Evolutionary conservation across 2,797 vertebrate genomes (phyloP).

Genomic region (Galaxias olidus): DNA sequence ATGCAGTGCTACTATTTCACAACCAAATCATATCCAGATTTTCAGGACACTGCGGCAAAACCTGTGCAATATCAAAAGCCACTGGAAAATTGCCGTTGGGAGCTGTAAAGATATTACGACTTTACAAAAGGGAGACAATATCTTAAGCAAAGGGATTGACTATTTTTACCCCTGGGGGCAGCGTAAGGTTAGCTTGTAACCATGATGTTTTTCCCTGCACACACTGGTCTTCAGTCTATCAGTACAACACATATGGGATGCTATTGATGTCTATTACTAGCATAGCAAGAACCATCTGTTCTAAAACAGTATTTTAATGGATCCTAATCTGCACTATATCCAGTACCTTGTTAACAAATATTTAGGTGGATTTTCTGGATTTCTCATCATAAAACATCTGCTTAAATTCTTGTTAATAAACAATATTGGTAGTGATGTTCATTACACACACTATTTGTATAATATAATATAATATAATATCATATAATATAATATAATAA

Average conservation of each 20-base stretch:
- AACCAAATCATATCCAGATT: background rate
- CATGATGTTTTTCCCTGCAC: conserved; percentile 24
- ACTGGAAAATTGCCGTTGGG: too few relatives aligned
- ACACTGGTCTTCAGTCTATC: conserved; percentile 18
- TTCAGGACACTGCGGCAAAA: background rate
- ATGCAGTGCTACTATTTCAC: background rate
- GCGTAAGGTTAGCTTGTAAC: conserved; percentile 14
- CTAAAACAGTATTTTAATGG: conserved; percentile 7
- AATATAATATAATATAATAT: too few relatives aligned
- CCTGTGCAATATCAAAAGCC: too few relatives aligned
- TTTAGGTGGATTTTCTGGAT: too few relatives aligned
- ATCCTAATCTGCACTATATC: conserved; percentile 21
- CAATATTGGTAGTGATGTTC: too few relatives aligned
- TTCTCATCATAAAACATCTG: too few relatives aligned
- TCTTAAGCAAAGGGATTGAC: conserved; percentile 20
- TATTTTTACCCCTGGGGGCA: conserved; percentile 26
- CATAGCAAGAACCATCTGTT: background rate
- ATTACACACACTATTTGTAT: too few relatives aligned
- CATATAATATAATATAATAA: too few relatives aligned
- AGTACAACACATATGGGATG: conserved; percentile 21
- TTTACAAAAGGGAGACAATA: too few relatives aligned
- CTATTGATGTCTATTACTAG: conserved; percentile 22
- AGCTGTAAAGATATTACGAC: too few relatives aligned
- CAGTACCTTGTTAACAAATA: too few relatives aligned
- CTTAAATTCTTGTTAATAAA: too few relatives aligned